Evolutionary conservation across 2,113 vertebrate species (phyloP), one percentile per base, ranked within the genome.

Genomic region (Leptobrachium ailaonicum): DNA sequence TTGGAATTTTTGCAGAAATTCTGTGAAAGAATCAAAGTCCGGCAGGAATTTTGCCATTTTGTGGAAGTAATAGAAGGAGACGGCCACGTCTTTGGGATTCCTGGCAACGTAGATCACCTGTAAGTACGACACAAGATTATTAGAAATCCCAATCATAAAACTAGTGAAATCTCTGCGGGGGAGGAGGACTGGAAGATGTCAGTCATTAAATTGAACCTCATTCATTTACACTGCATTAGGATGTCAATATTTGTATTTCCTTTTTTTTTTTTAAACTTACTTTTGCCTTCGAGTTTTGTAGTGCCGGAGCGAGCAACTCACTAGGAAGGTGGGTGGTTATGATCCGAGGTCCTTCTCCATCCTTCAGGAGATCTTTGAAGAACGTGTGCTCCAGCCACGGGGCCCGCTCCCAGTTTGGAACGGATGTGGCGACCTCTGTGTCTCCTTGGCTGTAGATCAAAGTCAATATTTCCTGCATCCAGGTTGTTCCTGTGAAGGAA

Each of bases 351-450:
- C 12, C 14, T 1, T 42, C 45, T 0, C 78, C 9, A 3, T 87
- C 76, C 75, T 76, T 83, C 76, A 94, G 74, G 0, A 87, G 0
- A 0, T 79, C 69, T 10, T 86, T 47, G 73, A 83, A 86, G 83
- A 95, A 95, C 41, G 83, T 87, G 14, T 96, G 96, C 85, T 98
- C 95, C 82, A 97, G 82, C 95, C 95, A 96, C 0, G 96, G 95
- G 0, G 89, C 84, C 13, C 94, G 88, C 60, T 82, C 70, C 95
- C 95, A 97, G 88, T 93, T 97, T 53, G 95, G 94, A 4, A 93
- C 83, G 42, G 89, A 90, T 56, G 89, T 87, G 74, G 88, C 88
- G 0, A 89, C 78, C 0, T 71, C 45, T 1, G 87, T 74, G 0
- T 95, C 87, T 0, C 94, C 95, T 0, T 43, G 76, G 84, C 82